Base-by-base conservation (phyloP, 2,888 invertebrate species). In the Hirtodrosophila duncani region DNA sequence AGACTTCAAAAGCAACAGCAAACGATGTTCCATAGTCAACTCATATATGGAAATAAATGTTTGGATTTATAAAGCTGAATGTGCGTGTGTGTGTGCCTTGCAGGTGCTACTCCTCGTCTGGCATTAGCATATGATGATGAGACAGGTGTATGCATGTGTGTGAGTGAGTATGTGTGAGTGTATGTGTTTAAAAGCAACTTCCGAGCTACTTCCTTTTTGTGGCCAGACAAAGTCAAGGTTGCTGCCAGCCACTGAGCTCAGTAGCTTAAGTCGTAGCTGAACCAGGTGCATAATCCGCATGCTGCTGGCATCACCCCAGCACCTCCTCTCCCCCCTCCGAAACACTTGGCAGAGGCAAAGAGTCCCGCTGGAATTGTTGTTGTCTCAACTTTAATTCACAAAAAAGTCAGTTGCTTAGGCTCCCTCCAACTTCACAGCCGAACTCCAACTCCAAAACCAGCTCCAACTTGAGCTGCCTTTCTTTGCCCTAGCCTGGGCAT, bases 31-130 rank as follows among this genome's bases (percentile, higher is more conserved):
- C 11, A 17, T 20, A 18, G 20, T n/a, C 16, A 33, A n/a, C n/a
- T n/a, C n/a, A n/a, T n/a, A n/a, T n/a, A 62, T 61, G 66, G 62
- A 71, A 71, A 75, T 79, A 82, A 82, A 79, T 82, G 74, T 67
- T 74, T 24, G 66, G 80, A 81, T 82, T 81, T 82, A 75, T 79
- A 51, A 30, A 38, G 34, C 31, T 57, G 31, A 30, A 29, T 29
- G 18, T 30, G 9, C 18, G 34, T 38, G 38, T 17, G 23, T 23
- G 39, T 26, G 18, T 24, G 45, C 27, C 52, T 52, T 50, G 62
- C 72, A 77, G 81, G 63, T 68, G 78, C 60, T 78, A 60, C 81
- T 41, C 65, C 65, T 71, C 61, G 69, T 69, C 58, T 36, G 18
- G 56, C n/a, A n/a, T n/a, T n/a, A n/a, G n/a, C n/a, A n/a, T n/a